A percentile compares a stretch with the other conserved stretches of the same genome.
Conservation (phyloP, 1,140 invertebrate species). For the Neomicropteryx cornuta region DNA sequence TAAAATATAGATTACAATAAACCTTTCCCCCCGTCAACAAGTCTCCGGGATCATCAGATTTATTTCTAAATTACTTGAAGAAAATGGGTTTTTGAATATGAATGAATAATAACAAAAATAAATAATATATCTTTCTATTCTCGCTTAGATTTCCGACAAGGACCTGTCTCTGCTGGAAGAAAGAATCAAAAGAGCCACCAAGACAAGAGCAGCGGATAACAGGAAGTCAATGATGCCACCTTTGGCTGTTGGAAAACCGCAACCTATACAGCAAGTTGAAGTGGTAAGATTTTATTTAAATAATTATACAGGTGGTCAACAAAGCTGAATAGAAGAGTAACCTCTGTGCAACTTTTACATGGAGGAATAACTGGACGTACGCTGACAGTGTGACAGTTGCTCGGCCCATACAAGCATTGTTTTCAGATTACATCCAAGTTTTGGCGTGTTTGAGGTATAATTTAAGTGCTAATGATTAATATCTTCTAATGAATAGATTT, state of each 20-base stretch:
- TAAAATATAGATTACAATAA: too few relatives aligned
- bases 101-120: too few relatives aligned
- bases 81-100: too few relatives aligned
- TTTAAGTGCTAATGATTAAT: background rate
- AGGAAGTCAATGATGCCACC: conserved; percentile 26
- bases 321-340: background rate
- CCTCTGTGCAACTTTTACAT: background rate
- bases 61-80: too few relatives aligned
- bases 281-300: conserved; percentile 29
- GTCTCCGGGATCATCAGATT: too few relatives aligned
- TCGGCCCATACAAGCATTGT: too few relatives aligned
- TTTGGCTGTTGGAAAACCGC: conserved; percentile 29
- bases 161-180: conserved; percentile 90
- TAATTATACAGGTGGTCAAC: conserved; percentile 19
- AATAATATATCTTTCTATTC: too few relatives aligned
- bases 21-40: too few relatives aligned
- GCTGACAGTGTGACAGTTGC: background rate
- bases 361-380: background rate
- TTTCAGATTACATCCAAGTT: too few relatives aligned
- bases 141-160: conserved; percentile 92
- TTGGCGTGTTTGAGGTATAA: too few relatives aligned
- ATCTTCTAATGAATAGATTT: too few relatives aligned
- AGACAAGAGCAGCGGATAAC: conserved; percentile 47
- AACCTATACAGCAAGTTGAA: conserved; percentile 27
- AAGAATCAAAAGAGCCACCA: conserved; percentile 79